These are phyloP conservation scores for Irena cyanogastra DNA, from an alignment of 2,113 vertebrate genomes.

Conservation along the genomic window DNA sequence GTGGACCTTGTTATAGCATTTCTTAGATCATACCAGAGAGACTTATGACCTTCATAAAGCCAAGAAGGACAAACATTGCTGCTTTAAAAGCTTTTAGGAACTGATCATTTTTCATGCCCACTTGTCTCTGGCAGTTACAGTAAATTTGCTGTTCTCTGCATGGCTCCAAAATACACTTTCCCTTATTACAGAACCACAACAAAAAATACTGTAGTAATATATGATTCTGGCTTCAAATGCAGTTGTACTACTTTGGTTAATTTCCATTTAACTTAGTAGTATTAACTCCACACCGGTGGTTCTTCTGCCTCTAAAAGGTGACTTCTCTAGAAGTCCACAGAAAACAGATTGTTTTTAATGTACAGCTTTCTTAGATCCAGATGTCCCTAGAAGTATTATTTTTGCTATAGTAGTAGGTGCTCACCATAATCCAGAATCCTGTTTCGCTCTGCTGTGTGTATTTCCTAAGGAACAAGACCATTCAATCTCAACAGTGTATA, in stretches of 20 bases:
- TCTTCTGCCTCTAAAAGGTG: neutral
- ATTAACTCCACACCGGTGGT: neutral
- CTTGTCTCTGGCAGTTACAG: constrained; percentile 26
- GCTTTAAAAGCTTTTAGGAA: constrained; percentile 41
- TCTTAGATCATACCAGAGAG: constrained; percentile 34
- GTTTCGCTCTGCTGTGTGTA: neutral
- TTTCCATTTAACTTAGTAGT: neutral
- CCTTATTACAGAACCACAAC: constrained; percentile 17
- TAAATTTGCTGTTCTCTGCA: constrained; percentile 48
- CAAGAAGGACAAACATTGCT: constrained; percentile 31
- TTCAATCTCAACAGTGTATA: neutral
- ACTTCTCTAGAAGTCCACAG: neutral
- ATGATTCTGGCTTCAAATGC: neutral
- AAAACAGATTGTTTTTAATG: neutral
- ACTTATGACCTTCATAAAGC: constrained; percentile 54
- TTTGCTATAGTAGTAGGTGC: neutral
- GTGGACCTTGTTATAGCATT: constrained; percentile 33
- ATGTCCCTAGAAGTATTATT: neutral
- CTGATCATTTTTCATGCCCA: constrained; percentile 19
- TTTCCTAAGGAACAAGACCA: neutral
- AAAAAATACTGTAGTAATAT: constrained; percentile 14
- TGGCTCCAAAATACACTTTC: constrained; percentile 27
- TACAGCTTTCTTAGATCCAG: neutral
- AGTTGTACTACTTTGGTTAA: neutral
- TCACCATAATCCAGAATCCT: neutral